Percentiles rank a stretch among this genome's conserved stretches.
phyloP scores from a whole-genome alignment of 2,113 vertebrate species.

The Gallinago paraguaiae region DNA sequence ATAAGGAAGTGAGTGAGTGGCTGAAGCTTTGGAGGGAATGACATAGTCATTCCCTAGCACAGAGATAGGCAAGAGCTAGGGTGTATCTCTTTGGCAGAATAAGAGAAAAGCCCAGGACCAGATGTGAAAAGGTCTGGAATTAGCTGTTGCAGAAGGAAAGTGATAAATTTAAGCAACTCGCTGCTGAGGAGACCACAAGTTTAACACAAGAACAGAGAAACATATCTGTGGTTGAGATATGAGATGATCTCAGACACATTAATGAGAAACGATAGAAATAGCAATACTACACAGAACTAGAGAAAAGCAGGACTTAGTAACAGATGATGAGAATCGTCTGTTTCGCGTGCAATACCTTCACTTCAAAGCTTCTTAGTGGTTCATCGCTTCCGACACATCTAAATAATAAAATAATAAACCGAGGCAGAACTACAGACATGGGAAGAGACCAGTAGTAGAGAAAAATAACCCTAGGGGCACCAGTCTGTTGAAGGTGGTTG shows the following conservation, averaged over 20 bases:
- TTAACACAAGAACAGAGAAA: neutral
- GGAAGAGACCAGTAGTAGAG: neutral
- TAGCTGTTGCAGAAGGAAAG: neutral
- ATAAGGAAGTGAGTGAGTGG: conserved; percentile 42
- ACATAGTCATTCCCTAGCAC: neutral
- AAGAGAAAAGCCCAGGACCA: conserved; percentile 20
- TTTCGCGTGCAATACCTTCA: neutral
- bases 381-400: neutral
- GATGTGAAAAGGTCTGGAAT: neutral
- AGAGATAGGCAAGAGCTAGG: conserved; percentile 12
- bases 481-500: neutral
- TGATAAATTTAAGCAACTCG: neutral
- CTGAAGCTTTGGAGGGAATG: conserved; percentile 14
- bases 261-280: neutral
- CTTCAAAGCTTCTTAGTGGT: neutral
- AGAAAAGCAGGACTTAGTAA: neutral
- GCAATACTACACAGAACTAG: neutral
- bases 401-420: neutral
- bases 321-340: neutral
- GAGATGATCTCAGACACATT: neutral
- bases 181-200: neutral
- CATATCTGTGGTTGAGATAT: neutral
- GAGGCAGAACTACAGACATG: neutral
- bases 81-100: neutral
- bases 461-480: neutral